phyloP scores from a whole-genome alignment of 1,140 invertebrate genomes.

The Pogonus chalceus region DNA sequence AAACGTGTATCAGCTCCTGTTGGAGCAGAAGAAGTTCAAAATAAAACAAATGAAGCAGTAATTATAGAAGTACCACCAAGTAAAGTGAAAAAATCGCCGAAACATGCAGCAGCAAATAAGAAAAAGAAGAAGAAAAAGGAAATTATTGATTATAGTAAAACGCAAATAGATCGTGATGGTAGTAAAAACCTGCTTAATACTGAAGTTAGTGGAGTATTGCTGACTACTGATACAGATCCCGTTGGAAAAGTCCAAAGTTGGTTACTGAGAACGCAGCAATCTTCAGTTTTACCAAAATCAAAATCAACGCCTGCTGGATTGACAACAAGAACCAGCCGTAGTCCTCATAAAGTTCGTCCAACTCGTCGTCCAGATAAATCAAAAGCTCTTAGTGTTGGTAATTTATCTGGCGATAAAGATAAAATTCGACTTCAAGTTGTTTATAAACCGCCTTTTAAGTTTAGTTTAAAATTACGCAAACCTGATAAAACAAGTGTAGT shows the following conservation, averaged over 20 bases:
- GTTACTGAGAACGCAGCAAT: constrained; percentile 59
- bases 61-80: constrained; percentile 22
- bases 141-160: constrained; percentile 66
- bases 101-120: constrained; percentile 37
- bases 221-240: constrained; percentile 49
- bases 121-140: constrained; percentile 50
- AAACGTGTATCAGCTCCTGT: constrained; percentile 28
- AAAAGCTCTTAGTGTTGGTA: constrained; percentile 34
- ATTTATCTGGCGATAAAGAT: constrained; percentile 45
- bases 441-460: constrained; percentile 76
- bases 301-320: constrained; percentile 60
- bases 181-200: constrained; percentile 28
- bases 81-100: constrained; percentile 35
- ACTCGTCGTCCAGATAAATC: constrained; percentile 32
- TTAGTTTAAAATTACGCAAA: constrained; percentile 68
- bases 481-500: constrained; percentile 45
- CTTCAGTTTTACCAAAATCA: constrained; percentile 46
- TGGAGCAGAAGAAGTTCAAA: constrained; percentile 22
- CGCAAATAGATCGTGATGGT: constrained; percentile 44
- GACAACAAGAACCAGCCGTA: constrained; percentile 35
- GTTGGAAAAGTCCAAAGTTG: constrained; percentile 74
- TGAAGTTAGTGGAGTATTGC: constrained; percentile 24
- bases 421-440: constrained; percentile 69
- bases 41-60: constrained; percentile 23
- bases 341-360: constrained; percentile 27